phyloP scores from a whole-genome alignment of 2,797 vertebrate species.

The Philypnodon macrostomus region DNA sequence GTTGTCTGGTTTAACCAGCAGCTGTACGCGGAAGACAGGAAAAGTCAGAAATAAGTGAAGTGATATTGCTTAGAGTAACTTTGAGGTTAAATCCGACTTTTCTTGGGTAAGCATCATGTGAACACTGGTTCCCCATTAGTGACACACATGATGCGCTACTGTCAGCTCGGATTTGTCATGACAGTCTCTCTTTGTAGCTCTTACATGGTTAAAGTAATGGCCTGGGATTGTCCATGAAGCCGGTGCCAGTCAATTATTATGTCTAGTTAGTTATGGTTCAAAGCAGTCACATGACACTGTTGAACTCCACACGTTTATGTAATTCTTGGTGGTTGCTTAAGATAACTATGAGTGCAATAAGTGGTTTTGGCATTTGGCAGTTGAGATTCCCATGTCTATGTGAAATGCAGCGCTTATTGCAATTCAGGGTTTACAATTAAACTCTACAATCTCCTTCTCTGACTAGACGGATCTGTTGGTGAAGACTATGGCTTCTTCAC shows the following conservation, averaged over 20 bases:
- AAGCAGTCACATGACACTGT: slow-evolving; percentile 3
- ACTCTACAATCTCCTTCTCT: slow-evolving; percentile 6
- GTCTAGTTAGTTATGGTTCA: slow-evolving; percentile 7
- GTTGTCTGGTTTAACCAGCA: background rate
- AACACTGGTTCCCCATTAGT: slow-evolving; percentile 54
- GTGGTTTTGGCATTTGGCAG: background rate
- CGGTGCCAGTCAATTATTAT: background rate
- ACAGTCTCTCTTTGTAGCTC: background rate
- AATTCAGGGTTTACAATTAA: background rate
- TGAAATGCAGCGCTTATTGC: background rate
- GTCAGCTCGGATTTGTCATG: slow-evolving; percentile 30
- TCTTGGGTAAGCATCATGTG: slow-evolving; percentile 40
- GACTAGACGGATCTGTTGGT: slow-evolving; percentile 3
- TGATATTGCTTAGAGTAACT: background rate
- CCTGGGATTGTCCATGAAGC: slow-evolving; percentile 1
- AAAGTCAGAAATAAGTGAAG: background rate
- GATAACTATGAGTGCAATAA: background rate
- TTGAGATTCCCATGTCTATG: background rate
- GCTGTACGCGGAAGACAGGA: background rate
- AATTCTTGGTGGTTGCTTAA: background rate
- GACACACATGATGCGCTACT: slow-evolving; percentile 8
- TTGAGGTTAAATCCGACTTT: background rate
- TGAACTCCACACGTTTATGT: background rate
- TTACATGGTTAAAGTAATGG: slow-evolving; percentile 4
- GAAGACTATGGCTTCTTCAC: slow-evolving; percentile 28